A percentile compares a stretch with the other conserved stretches of the same genome.
phyloP scores from a whole-genome alignment of 2,113 vertebrate genomes.

The Chinchilla lanigera region DNA sequence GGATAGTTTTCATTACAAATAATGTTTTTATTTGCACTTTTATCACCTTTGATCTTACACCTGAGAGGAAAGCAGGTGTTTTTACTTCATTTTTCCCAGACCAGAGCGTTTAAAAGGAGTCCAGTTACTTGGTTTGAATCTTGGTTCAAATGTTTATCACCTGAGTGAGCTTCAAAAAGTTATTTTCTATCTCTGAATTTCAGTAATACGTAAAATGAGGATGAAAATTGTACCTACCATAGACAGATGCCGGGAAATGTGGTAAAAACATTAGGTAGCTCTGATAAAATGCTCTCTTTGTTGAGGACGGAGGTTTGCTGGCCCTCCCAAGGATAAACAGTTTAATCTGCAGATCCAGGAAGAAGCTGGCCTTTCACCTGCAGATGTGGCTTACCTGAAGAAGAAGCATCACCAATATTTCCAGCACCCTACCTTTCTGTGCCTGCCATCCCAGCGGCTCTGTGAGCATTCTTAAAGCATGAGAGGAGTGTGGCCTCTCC shows the following conservation, averaged over 20 bases:
- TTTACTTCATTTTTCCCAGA: not conserved
- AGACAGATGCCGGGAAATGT: not conserved
- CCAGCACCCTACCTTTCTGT: not conserved
- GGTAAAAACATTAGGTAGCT: not conserved
- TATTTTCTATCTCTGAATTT: not conserved
- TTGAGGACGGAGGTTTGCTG: not conserved
- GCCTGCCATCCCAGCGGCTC: not conserved
- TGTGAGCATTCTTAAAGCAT: not conserved
- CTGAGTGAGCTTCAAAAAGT: not conserved
- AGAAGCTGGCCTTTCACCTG: not conserved
- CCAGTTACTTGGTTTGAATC: not conserved
- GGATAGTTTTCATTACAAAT: constrained; percentile 5
- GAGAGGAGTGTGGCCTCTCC: not conserved
- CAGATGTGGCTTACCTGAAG: not conserved
- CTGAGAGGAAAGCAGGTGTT: not conserved
- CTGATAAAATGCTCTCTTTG: not conserved
- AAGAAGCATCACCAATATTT: not conserved
- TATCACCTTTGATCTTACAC: not conserved
- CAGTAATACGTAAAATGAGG: not conserved
- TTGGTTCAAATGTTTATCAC: not conserved
- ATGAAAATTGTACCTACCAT: not conserved
- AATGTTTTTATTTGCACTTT: not conserved
- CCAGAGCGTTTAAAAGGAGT: not conserved
- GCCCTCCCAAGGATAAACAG: not conserved
- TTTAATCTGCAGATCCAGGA: not conserved